Evolutionary conservation across 2,797 vertebrate species (phyloP).

Genomic region (Paguma larvata): DNA sequence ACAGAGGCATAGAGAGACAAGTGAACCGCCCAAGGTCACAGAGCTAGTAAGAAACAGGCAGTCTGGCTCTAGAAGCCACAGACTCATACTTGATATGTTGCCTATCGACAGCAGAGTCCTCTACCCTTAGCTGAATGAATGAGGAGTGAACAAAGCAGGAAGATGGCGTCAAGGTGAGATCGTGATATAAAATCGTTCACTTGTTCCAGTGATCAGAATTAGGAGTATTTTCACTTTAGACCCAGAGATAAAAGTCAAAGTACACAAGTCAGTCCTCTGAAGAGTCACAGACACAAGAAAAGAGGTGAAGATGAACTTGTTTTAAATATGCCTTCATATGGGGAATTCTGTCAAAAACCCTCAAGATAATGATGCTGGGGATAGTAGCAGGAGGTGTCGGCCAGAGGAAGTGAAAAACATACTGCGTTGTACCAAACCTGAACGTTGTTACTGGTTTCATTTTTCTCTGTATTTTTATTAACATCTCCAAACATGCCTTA

Average conservation of each 20-base stretch:
- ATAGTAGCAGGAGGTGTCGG: background rate
- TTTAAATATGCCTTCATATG: background rate
- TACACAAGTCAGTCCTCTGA: background rate
- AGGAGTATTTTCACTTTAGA: background rate
- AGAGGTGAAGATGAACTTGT: background rate
- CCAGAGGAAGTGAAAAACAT: background rate
- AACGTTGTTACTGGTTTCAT: background rate
- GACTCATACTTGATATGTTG: fast-evolving
- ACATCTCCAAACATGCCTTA: slow-evolving; percentile 15
- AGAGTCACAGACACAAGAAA: background rate
- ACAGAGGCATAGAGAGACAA: background rate
- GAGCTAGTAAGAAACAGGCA: background rate
- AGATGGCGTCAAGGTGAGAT: background rate
- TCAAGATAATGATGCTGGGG: background rate
- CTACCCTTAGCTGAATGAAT: background rate
- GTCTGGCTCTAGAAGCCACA: background rate
- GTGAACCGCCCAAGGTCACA: background rate
- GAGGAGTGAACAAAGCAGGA: background rate
- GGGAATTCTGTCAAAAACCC: background rate
- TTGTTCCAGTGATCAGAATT: background rate
- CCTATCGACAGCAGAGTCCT: background rate
- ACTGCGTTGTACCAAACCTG: background rate
- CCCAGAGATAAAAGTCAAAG: background rate
- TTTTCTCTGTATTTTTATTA: slow-evolving; percentile 36
- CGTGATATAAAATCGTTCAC: background rate